Base-by-base conservation (phyloP, 2,113 vertebrate genomes). In the Syrmaticus mikado region DNA sequence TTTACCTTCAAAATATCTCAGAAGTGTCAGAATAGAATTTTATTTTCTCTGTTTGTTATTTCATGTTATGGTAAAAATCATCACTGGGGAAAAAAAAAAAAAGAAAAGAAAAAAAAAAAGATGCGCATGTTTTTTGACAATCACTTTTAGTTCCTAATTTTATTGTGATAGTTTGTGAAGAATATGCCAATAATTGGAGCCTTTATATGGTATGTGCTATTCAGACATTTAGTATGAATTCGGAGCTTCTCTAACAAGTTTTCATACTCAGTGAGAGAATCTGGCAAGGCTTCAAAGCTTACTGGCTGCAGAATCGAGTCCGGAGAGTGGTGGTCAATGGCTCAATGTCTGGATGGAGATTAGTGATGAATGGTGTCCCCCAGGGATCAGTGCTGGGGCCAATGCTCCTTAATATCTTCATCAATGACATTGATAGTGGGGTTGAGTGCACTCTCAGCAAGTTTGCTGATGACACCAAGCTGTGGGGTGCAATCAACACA, bases 1-100 rank as follows among this genome's bases (percentile, higher is more conserved):
- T 76, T 95, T 94, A 82, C 50, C n/a, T 85, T 87, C 30, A 27
- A 73, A 92, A 85, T 50, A 22, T 5, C 77, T 84, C 43, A 67
- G 34, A 90, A 22, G 36, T 43, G 3, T 46, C 52, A 82, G 16
- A 5, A 45, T 0, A 5, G 14, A 19, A 18, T 40, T 86, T 76
- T 70, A 53, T 57, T 82, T 68, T 19, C n/a, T 58, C 76, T 76
- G 22, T 41, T 88, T 50, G 28, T 10, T 15, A 8, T 52, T 85
- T 87, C 30, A 53, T 53, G 66, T 22, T 19, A n/a, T 5, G 5
- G 32, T 66, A 80, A 85, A 79, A 89, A n/a, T 57, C 2, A 65
- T 67, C 25, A 5, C 17, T 13, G 18, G 9, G 24, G 24, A 7
- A 7, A 25, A 25, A n/a, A 21, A 21, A n/a, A 1, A 67, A 25